Conservation (phyloP, 1,140 invertebrate species). For the Polypedilum vanderplanki region DNA sequence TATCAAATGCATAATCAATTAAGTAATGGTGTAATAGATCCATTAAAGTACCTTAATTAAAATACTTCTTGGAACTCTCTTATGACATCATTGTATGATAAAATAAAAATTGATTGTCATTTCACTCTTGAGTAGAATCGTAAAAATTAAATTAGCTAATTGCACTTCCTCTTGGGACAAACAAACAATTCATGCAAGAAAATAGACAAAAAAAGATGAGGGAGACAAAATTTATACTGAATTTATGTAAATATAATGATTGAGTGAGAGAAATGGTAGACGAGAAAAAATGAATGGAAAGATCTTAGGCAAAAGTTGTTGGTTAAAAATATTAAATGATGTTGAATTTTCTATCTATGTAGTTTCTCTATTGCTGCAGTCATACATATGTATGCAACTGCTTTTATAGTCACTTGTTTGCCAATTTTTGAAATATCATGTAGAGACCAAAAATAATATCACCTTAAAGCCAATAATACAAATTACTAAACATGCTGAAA, state of each 20-base stretch:
- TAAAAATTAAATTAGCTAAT: slow-evolving; percentile 27
- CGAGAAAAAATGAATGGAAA: too few relatives aligned
- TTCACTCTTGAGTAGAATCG: neutral
- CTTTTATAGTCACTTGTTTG: neutral
- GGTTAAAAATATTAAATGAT: neutral
- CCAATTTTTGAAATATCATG: slow-evolving; percentile 4
- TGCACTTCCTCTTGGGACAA: slow-evolving; percentile 25
- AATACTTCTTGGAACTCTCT: neutral
- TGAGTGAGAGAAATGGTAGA: neutral
- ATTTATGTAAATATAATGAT: slow-evolving; percentile 15
- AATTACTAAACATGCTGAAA: slow-evolving; percentile 5
- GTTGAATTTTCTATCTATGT: neutral
- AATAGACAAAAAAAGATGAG: slow-evolving; percentile 10
- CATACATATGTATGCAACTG: neutral
- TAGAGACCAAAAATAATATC: neutral
- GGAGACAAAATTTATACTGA: slow-evolving; percentile 2
- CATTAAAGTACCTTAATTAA: slow-evolving; percentile 6
- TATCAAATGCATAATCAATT: neutral
- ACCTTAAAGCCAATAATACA: slow-evolving; percentile 9
- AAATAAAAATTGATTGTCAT: neutral
- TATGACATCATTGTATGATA: neutral
- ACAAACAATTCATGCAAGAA: slow-evolving; percentile 23
- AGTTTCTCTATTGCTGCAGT: too few relatives aligned
- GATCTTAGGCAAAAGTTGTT: too few relatives aligned
- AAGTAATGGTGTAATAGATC: neutral